Conservation (phyloP, 2,113 vertebrate species). For the Phyllostomus hastatus region DNA sequence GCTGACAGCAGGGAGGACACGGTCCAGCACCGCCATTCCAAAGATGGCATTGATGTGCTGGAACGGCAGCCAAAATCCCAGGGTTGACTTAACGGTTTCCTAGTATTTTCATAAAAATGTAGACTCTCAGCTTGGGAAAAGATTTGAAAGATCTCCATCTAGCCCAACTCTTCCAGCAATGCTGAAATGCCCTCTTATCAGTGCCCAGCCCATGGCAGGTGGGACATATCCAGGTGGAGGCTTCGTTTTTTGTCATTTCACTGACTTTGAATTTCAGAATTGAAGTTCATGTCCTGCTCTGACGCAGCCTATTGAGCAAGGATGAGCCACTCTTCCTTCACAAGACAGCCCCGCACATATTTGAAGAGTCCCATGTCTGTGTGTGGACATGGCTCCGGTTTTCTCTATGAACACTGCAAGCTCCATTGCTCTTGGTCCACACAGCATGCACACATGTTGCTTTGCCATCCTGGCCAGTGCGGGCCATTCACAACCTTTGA, state of each 20-base stretch:
- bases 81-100: not conserved
- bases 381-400: not conserved
- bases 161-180: not conserved
- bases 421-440: not conserved
- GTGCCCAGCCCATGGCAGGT: accelerated
- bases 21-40: not conserved
- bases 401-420: not conserved
- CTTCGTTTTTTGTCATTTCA: not conserved
- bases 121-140: not conserved
- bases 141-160: not conserved
- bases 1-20: not conserved
- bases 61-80: not conserved
- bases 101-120: not conserved
- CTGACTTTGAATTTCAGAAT: not conserved
- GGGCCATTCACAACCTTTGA: not conserved
- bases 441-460: accelerated
- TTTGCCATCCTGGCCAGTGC: accelerated
- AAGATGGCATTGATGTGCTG: not conserved
- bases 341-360: not conserved
- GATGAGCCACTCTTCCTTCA: not conserved
- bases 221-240: not conserved
- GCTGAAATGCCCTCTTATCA: not conserved
- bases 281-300: not conserved
- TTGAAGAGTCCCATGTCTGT: not conserved
- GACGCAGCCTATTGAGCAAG: not conserved